Evolutionary conservation across 2,888 invertebrate species (phyloP).

Genomic region (Trichacis sp.): DNA sequence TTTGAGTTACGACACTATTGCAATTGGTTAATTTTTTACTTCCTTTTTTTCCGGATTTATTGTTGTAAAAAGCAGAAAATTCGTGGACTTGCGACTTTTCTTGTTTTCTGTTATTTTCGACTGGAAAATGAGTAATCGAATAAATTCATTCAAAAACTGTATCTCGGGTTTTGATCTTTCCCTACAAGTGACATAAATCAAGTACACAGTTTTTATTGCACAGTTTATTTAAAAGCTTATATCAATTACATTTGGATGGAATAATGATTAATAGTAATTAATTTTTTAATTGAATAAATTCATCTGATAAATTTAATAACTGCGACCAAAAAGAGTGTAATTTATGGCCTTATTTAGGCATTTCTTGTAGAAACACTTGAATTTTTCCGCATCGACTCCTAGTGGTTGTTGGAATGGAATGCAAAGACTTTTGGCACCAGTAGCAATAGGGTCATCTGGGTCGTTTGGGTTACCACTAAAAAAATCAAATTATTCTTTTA

Average conservation of each 20-base stretch:
- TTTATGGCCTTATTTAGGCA: constrained; percentile 85
- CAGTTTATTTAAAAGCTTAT: no score
- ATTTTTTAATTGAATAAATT: no score
- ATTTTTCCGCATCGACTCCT: constrained; percentile 71
- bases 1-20: no score
- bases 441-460: constrained; percentile 82
- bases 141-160: background rate
- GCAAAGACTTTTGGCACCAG: constrained; percentile 99
- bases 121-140: constrained; percentile 42
- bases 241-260: no score
- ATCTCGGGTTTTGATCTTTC: no score
- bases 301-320: constrained; percentile 77
- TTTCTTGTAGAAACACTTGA: constrained; percentile 88
- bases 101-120: constrained; percentile 53
- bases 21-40: no score
- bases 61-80: background rate
- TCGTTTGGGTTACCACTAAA: no score
- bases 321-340: constrained; percentile 95
- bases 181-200: no score
- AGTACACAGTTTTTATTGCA: no score
- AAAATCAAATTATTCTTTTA: no score
- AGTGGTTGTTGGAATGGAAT: constrained; percentile 90
- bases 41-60: background rate
- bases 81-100: constrained; percentile 46
- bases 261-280: no score